phyloP scores from a whole-genome alignment of 2,888 invertebrate species.

The Dynastes tityus region DNA sequence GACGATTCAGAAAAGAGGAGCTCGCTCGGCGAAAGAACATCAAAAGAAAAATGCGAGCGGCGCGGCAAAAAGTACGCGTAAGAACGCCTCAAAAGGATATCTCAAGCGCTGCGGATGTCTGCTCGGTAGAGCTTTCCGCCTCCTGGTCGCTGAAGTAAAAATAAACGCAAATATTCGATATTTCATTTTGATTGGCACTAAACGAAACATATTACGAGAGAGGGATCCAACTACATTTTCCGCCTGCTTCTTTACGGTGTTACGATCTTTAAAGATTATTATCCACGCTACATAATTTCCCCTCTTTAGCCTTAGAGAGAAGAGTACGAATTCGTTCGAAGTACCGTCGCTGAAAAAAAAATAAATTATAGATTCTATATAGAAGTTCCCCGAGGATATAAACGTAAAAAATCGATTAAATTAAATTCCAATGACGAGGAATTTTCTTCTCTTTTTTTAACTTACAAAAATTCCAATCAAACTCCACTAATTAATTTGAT shows the following conservation, averaged over 20 bases:
- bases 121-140: neutral
- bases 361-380: no score
- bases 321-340: neutral
- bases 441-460: no score
- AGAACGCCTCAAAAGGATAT: conserved; percentile 15
- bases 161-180: conserved; percentile 34
- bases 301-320: neutral
- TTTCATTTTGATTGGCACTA: conserved; percentile 30
- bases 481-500: conserved; percentile 22
- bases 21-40: conserved; percentile 10
- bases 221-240: neutral
- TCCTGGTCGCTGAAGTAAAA: conserved; percentile 15
- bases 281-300: neutral
- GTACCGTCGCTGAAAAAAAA: no score
- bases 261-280: conserved; percentile 6
- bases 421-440: no score
- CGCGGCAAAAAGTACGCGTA: neutral
- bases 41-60: conserved; percentile 17
- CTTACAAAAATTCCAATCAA: conserved; percentile 14
- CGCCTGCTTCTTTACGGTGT: conserved; percentile 1
- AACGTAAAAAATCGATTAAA: no score
- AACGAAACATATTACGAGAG: conserved; percentile 11
- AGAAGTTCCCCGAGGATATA: no score
- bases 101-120: neutral
- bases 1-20: conserved; percentile 8